Conservation (phyloP, 53 echinoderm and acorn worm genomes). For the Temnopleurus reevesii region DNA sequence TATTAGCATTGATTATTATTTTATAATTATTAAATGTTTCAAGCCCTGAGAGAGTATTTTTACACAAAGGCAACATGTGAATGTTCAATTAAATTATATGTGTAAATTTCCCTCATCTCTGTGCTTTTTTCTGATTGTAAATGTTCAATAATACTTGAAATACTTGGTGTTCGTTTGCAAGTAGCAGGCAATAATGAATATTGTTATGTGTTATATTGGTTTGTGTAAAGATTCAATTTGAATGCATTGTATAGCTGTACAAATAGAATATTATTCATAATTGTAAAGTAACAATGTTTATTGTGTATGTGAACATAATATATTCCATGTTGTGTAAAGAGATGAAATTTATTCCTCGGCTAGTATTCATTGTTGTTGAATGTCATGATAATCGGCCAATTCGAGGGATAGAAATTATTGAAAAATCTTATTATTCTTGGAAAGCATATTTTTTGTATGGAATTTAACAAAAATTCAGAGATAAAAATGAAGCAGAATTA, state of each 20-base stretch:
- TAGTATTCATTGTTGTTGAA: slow-evolving; percentile 41
- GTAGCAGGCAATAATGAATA: slow-evolving; percentile 47
- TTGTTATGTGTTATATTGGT: slow-evolving; percentile 8
- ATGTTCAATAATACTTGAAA: slow-evolving; percentile 25
- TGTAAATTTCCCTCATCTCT: slow-evolving; percentile 50
- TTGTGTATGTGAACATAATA: slow-evolving; percentile 59
- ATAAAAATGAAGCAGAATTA: background rate
- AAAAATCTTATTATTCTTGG: background rate
- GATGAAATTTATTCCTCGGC: slow-evolving; percentile 47
- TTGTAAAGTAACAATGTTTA: slow-evolving; percentile 22
- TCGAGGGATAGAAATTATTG: background rate
- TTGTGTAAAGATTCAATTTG: slow-evolving; percentile 45
- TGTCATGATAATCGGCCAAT: slow-evolving; percentile 10
- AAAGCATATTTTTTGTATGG: slow-evolving; percentile 27
- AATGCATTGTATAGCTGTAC: slow-evolving; percentile 58
- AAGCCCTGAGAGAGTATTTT: no score
- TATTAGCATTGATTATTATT: background rate
- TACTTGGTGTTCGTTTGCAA: slow-evolving; percentile 31
- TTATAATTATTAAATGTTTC: background rate
- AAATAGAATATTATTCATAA: slow-evolving; percentile 55
- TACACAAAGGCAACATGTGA: background rate
- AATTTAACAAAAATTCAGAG: background rate
- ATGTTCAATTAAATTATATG: slow-evolving; percentile 44
- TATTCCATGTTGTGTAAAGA: slow-evolving; percentile 59
- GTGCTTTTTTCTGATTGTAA: slow-evolving; percentile 55